These are phyloP conservation scores for Capromys pilorides DNA, from an alignment of 2,797 vertebrate species.

Conservation along the genomic window DNA sequence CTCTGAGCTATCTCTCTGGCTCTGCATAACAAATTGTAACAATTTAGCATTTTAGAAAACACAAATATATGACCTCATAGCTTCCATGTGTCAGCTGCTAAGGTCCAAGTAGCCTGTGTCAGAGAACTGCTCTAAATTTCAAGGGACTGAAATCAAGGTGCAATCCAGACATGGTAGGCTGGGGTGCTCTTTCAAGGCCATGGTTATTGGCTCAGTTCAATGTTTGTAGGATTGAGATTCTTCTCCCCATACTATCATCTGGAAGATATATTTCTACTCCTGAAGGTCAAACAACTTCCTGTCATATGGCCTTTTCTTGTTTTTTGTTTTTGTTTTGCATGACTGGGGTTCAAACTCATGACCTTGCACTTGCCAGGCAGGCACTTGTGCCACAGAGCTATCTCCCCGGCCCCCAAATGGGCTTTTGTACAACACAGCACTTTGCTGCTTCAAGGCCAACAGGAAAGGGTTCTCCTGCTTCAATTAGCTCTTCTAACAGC, in stretches of 20 bases:
- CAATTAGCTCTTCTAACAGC: constrained; percentile 10
- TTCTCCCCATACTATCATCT: neutral
- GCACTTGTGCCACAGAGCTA: no score
- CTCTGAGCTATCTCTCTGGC: no score
- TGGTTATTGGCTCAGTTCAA: neutral
- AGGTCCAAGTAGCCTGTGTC: neutral
- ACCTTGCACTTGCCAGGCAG: no score
- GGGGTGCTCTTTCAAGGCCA: constrained; percentile 15
- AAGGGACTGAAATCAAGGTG: neutral
- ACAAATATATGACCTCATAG: constrained; percentile 11
- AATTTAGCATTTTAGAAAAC: neutral
- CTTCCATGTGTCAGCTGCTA: neutral
- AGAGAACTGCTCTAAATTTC: neutral
- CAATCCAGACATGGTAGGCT: neutral
- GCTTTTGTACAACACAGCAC: neutral
- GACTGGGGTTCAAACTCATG: no score
- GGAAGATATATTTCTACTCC: neutral
- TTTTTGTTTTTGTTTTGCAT: no score
- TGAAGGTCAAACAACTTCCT: neutral
- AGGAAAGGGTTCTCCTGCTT: constrained; percentile 35
- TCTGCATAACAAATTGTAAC: constrained; percentile 1
- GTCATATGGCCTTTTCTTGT: neutral
- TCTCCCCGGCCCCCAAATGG: no score
- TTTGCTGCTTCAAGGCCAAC: neutral
- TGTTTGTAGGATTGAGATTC: constrained; percentile 16